A percentile compares a stretch with the other conserved stretches of the same genome.
Conservation (phyloP, 2,113 vertebrate species). For the Sisor rabdophorus region DNA sequence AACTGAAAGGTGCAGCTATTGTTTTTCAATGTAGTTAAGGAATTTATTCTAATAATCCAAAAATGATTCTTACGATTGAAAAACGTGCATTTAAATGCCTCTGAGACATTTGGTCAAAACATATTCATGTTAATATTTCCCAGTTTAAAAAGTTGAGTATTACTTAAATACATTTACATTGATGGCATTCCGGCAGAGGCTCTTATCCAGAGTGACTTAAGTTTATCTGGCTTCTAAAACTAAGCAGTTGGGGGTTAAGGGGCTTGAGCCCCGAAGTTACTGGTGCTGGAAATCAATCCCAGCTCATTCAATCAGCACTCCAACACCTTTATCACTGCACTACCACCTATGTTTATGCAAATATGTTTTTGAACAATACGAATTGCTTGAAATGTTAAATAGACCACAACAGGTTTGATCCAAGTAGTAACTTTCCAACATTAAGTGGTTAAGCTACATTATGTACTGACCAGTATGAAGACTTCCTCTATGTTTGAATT, state of each 20-base stretch:
- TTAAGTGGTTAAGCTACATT: slow-evolving; percentile 14
- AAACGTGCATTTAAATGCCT: background rate
- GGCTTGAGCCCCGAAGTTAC: too few relatives aligned
- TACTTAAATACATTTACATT: too few relatives aligned
- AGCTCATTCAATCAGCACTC: too few relatives aligned
- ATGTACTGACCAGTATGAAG: background rate
- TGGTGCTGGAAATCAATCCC: too few relatives aligned
- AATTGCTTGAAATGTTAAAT: slow-evolving; percentile 3
- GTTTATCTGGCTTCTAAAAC: too few relatives aligned
- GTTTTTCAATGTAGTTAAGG: too few relatives aligned
- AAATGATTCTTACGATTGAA: too few relatives aligned
- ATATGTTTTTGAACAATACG: background rate
- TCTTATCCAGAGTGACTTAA: too few relatives aligned
- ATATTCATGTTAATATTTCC: background rate
- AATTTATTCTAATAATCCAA: too few relatives aligned
- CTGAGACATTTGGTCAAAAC: background rate
- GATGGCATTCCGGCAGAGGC: too few relatives aligned
- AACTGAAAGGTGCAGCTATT: slow-evolving; percentile 33
- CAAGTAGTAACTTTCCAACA: slow-evolving; percentile 1
- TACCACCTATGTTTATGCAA: background rate
- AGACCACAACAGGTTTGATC: background rate
- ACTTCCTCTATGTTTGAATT: slow-evolving; percentile 1
- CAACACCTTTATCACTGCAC: too few relatives aligned
- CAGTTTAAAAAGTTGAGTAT: background rate
- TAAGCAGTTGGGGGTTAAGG: too few relatives aligned